phyloP scores from a whole-genome alignment of 2,888 invertebrate species.

The Cryptocephalus primarius region DNA sequence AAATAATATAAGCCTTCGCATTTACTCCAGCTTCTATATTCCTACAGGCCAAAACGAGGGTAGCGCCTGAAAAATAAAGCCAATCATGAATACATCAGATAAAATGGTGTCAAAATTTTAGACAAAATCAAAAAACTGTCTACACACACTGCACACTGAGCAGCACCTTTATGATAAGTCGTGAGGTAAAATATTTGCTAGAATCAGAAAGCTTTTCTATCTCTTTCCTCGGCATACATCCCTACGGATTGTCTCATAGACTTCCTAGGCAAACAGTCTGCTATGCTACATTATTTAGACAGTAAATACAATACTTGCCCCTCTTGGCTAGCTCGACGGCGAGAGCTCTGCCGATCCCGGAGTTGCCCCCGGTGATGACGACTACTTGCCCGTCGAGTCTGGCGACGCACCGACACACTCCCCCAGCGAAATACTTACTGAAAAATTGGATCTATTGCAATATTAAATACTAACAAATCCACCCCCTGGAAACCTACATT shows the following conservation, averaged over 20 bases:
- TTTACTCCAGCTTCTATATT: conserved; percentile 36
- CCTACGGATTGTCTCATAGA: no score
- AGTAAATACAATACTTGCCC: conserved; percentile 24
- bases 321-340: conserved; percentile 41
- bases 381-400: conserved; percentile 38
- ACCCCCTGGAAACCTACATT: conserved; percentile 24
- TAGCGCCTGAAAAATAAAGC: conserved; percentile 32
- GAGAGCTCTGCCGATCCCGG: conserved; percentile 47
- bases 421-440: conserved; percentile 34
- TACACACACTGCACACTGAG: no score
- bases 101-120: no score
- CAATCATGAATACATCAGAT: no score
- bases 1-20: conserved; percentile 36
- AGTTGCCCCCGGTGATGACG: conserved; percentile 48
- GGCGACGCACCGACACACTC: conserved; percentile 29
- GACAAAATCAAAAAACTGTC: no score
- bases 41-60: conserved; percentile 45
- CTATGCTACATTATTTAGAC: neutral
- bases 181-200: no score
- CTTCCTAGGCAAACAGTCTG: no score
- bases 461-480: conserved; percentile 2
- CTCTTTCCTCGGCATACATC: no score
- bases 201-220: no score
- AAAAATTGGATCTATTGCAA: conserved; percentile 11
- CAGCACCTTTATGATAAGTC: no score